Evolutionary conservation across 2,797 vertebrate species (phyloP).

Genomic region (Ispidina lecontei): DNA sequence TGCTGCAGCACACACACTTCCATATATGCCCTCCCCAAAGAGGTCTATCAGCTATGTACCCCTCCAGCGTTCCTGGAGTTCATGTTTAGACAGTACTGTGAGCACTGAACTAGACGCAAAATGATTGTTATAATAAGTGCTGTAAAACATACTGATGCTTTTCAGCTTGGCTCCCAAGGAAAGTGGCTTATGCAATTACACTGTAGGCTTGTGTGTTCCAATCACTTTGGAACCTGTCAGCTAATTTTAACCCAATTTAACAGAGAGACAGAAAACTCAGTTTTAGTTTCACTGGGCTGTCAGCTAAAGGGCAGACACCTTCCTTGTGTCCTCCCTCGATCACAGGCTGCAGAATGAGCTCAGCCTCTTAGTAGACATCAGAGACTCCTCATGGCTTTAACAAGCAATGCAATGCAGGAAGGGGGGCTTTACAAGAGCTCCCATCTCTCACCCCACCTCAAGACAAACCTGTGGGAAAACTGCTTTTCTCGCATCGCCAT

Average conservation of each 20-base stretch:
- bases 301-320: conserved; percentile 35
- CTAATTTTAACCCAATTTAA: conserved; percentile 55
- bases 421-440: neutral
- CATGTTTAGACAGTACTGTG: neutral
- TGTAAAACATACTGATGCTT: neutral
- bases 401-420: neutral
- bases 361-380: neutral
- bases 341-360: neutral
- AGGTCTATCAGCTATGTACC: neutral
- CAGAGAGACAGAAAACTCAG: neutral
- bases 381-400: neutral
- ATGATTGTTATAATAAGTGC: neutral
- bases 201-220: neutral
- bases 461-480: neutral
- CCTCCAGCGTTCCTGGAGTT: conserved; percentile 7
- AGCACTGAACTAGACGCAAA: neutral
- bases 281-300: conserved; percentile 31
- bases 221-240: conserved; percentile 39
- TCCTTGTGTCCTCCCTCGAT: neutral
- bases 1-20: neutral
- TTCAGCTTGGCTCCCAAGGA: neutral
- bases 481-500: neutral
- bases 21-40: neutral
- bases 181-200: conserved; percentile 46
- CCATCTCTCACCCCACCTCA: neutral